Evolutionary conservation across 2,888 invertebrate species (phyloP).

Genomic region (Folsomia manolachei): DNA sequence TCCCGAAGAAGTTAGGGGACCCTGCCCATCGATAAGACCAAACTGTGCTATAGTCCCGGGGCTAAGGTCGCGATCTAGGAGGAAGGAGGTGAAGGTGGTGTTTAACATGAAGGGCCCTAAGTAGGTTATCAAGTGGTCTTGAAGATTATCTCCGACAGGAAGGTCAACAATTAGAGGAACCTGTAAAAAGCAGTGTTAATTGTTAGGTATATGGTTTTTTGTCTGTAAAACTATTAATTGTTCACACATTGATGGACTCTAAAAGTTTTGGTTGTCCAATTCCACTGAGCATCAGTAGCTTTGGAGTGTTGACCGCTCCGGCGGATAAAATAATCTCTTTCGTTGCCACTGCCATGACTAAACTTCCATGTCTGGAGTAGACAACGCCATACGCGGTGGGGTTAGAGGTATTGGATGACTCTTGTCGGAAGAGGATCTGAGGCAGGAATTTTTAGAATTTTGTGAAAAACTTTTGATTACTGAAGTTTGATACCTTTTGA

Average conservation of each 20-base stretch:
- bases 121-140: constrained; percentile 12
- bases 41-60: constrained; percentile 1
- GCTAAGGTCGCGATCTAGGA: constrained; percentile 2
- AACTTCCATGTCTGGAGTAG: background rate
- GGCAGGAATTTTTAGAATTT: background rate
- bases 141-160: constrained; percentile 8
- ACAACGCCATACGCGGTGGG: constrained; percentile 3
- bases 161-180: background rate
- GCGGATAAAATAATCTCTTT: constrained; percentile 11
- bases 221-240: background rate
- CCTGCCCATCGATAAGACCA: background rate
- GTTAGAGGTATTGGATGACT: background rate
- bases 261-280: constrained; percentile 3
- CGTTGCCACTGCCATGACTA: background rate
- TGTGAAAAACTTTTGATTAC: background rate
- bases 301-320: constrained; percentile 7
- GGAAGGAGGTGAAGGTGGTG: background rate
- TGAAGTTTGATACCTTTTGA: background rate
- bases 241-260: background rate
- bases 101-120: constrained; percentile 9
- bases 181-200: background rate
- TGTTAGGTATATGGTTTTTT: background rate
- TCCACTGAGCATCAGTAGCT: background rate
- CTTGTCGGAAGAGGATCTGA: constrained; percentile 2
- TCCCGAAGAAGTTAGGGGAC: constrained; percentile 9